Percentiles rank a stretch among this genome's conserved stretches.
Conservation (phyloP, 1,140 invertebrate genomes). For the Tetramorium simillimum region DNA sequence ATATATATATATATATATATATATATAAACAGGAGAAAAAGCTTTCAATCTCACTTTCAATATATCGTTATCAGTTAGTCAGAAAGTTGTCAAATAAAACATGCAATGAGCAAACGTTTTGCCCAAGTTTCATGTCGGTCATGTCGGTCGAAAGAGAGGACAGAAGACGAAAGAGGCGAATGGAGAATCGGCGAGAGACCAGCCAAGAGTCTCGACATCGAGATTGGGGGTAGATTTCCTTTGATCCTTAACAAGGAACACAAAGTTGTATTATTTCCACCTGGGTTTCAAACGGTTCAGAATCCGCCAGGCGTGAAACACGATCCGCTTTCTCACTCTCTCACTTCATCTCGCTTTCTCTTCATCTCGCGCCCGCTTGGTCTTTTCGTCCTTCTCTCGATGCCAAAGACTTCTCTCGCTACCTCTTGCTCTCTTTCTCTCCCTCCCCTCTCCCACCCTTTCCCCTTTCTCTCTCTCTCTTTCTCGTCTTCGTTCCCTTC, state of each 20-base stretch:
- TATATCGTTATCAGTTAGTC: not conserved
- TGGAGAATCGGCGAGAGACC: slow-evolving; percentile 43
- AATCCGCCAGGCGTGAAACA: slow-evolving; percentile 82
- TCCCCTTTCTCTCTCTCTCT: not conserved
- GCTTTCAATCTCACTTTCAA: not conserved
- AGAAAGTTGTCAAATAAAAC: slow-evolving; percentile 48
- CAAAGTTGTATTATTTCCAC: slow-evolving; percentile 85
- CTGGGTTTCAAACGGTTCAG: slow-evolving; percentile 81
- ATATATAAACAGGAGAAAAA: no score
- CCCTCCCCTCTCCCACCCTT: no score
- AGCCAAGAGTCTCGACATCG: slow-evolving; percentile 66
- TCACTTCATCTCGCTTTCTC: slow-evolving; percentile 65
- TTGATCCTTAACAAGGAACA: slow-evolving; percentile 83
- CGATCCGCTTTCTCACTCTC: slow-evolving; percentile 71
- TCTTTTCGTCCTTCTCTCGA: slow-evolving; percentile 56
- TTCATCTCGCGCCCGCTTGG: slow-evolving; percentile 52
- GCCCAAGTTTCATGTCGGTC: slow-evolving; percentile 15
- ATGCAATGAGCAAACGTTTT: slow-evolving; percentile 34
- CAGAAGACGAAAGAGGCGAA: slow-evolving; percentile 29
- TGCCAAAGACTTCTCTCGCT: slow-evolving; percentile 35
- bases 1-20: no score
- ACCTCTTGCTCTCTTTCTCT: not conserved
- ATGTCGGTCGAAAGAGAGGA: slow-evolving; percentile 22
- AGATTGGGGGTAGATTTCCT: slow-evolving; percentile 79
- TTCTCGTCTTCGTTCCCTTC: not conserved